phyloP scores from a whole-genome alignment of 2,797 vertebrate species.

The Tokudaia muenninki region DNA sequence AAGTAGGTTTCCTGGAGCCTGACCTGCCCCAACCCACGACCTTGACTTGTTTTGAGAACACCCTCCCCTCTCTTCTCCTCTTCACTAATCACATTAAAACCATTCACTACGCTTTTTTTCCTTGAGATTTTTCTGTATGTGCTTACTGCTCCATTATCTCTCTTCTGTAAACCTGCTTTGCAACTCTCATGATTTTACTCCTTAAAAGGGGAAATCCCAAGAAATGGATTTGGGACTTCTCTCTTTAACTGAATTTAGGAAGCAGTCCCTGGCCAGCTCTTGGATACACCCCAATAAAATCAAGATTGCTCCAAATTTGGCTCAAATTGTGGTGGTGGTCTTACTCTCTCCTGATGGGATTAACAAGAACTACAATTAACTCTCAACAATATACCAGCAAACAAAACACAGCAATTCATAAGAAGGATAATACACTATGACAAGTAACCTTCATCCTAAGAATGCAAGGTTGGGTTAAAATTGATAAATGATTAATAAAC shows the following conservation, averaged over 20 bases:
- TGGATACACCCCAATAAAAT: not conserved
- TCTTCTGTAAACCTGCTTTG: not conserved
- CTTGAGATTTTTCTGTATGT: not conserved
- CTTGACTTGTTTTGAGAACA: not conserved
- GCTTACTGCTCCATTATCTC: not conserved
- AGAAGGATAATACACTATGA: slow-evolving; percentile 1
- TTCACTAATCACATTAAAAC: not conserved
- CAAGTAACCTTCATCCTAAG: slow-evolving; percentile 9
- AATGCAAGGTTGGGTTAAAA: slow-evolving; percentile 53
- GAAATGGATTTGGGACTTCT: not conserved
- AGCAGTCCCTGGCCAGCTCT: not conserved
- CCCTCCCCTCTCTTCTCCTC: not conserved
- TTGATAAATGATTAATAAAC: slow-evolving; percentile 31
- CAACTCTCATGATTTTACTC: not conserved
- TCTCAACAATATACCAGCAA: slow-evolving; percentile 45
- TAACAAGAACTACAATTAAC: slow-evolving; percentile 39
- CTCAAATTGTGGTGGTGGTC: not conserved
- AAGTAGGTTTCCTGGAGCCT: not conserved
- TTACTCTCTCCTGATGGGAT: not conserved
- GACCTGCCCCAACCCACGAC: not conserved
- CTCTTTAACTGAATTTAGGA: not conserved
- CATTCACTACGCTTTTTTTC: not conserved
- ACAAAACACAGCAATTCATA: slow-evolving; percentile 44
- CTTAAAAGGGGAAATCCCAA: not conserved
- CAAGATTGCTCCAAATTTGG: not conserved